Evolutionary conservation across 2,888 invertebrate genomes (phyloP).

Genomic region (Parascotia fuliginaria): DNA sequence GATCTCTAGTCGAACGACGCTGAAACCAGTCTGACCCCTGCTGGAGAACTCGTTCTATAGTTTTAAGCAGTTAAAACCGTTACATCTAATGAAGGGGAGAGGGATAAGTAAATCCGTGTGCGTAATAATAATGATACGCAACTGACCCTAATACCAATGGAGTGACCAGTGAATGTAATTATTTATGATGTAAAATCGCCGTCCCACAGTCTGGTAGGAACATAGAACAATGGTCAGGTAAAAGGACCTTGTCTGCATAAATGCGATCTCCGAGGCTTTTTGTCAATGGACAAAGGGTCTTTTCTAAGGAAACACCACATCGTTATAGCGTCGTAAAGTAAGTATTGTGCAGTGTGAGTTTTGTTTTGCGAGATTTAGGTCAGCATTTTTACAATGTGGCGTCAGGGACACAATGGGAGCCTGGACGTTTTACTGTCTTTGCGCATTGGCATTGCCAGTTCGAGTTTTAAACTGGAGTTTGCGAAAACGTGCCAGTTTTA

Average conservation of each 20-base stretch:
- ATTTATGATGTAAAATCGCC: slow-evolving; percentile 79
- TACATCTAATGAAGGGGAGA: slow-evolving; percentile 85
- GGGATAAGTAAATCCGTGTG: slow-evolving; percentile 75
- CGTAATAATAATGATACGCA: slow-evolving; percentile 78
- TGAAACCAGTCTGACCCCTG: slow-evolving; percentile 79
- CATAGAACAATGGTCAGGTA: slow-evolving; percentile 82
- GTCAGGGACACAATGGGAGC: slow-evolving; percentile 71
- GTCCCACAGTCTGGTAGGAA: slow-evolving; percentile 78
- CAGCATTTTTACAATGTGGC: slow-evolving; percentile 83
- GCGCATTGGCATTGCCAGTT: slow-evolving; percentile 43
- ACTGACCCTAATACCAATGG: slow-evolving; percentile 75
- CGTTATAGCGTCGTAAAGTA: slow-evolving; percentile 84
- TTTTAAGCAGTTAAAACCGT: slow-evolving; percentile 85
- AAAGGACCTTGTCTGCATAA: slow-evolving; percentile 78
- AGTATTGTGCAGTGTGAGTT: slow-evolving; percentile 78
- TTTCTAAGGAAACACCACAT: slow-evolving; percentile 85
- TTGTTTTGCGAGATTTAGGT: slow-evolving; percentile 83
- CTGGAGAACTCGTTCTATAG: slow-evolving; percentile 81
- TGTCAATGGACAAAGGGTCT: slow-evolving; percentile 83
- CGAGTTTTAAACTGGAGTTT: slow-evolving; percentile 38
- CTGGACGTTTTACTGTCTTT: slow-evolving; percentile 66
- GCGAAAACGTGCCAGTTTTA: slow-evolving; percentile 26
- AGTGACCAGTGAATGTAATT: slow-evolving; percentile 82
- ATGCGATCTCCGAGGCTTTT: slow-evolving; percentile 80
- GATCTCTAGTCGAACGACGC: slow-evolving; percentile 73